phyloP scores from a whole-genome alignment of 2,797 vertebrate species.

The Microhierax caerulescens region DNA sequence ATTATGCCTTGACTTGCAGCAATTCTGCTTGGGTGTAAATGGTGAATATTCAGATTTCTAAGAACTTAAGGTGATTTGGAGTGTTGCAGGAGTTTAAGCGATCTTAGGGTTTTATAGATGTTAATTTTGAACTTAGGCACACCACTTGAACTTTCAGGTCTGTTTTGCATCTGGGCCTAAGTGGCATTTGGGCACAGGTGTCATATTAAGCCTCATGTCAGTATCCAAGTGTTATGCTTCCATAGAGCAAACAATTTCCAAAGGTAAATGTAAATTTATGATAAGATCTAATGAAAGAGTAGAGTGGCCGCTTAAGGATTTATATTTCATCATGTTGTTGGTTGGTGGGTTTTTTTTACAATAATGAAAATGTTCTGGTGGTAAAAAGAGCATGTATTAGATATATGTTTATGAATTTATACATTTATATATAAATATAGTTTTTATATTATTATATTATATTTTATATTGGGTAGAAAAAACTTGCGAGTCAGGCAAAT shows the following conservation, averaged over 20 bases:
- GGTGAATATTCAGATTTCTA: background rate
- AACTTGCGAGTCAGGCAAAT: background rate
- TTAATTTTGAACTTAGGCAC: background rate
- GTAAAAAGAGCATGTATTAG: background rate
- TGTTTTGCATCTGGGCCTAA: background rate
- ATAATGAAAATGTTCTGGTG: background rate
- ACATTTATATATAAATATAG: background rate
- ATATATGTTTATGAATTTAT: background rate
- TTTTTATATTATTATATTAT: background rate
- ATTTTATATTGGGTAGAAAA: background rate
- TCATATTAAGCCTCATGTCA: background rate
- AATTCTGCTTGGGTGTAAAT: background rate
- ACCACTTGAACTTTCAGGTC: background rate
- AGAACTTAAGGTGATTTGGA: background rate
- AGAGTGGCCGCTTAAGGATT: background rate
- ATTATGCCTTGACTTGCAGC: background rate
- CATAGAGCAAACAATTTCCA: background rate
- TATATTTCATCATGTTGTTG: background rate
- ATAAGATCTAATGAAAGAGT: background rate
- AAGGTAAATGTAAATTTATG: background rate
- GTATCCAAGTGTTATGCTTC: background rate
- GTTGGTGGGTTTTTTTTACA: background rate
- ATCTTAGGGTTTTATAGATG: background rate
- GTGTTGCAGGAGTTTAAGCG: background rate
- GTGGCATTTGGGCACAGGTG: background rate